Conservation (phyloP, 35 echinoderm and acorn worm species). For the Chiridota heheva region DNA sequence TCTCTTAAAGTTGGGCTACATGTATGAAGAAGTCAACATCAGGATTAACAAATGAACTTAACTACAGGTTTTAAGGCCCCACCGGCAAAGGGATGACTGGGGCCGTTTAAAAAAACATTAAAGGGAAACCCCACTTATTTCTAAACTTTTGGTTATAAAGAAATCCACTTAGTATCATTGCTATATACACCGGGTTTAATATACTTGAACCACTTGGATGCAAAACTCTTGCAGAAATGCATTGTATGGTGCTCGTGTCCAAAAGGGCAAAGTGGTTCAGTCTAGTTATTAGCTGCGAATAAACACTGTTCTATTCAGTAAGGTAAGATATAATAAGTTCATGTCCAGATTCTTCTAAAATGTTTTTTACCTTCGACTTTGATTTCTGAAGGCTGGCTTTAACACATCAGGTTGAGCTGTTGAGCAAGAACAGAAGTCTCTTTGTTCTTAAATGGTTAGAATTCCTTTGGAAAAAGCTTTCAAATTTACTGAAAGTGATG, state of each 20-base stretch:
- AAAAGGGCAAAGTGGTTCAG: background rate
- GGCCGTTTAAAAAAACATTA: too few relatives aligned
- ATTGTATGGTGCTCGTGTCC: background rate
- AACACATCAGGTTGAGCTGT: background rate
- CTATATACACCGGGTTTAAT: too few relatives aligned
- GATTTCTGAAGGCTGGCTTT: background rate
- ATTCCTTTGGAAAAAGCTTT: background rate
- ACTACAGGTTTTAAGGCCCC: too few relatives aligned
- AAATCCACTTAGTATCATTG: too few relatives aligned
- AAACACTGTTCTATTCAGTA: background rate
- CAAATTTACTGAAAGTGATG: background rate
- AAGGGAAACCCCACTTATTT: too few relatives aligned
- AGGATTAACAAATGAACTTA: too few relatives aligned
- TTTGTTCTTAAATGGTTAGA: slow-evolving; percentile 13
- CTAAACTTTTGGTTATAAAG: too few relatives aligned
- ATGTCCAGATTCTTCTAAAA: background rate
- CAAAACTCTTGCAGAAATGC: background rate
- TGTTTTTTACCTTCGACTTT: slow-evolving; percentile 13
- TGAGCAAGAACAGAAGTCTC: background rate
- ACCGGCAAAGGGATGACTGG: too few relatives aligned
- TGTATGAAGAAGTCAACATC: too few relatives aligned
- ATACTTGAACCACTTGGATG: background rate
- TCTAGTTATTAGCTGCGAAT: background rate
- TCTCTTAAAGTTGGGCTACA: too few relatives aligned
- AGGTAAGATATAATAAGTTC: background rate